phyloP scores from a whole-genome alignment of 2,113 vertebrate species.

The Neopipo cinnamomea region DNA sequence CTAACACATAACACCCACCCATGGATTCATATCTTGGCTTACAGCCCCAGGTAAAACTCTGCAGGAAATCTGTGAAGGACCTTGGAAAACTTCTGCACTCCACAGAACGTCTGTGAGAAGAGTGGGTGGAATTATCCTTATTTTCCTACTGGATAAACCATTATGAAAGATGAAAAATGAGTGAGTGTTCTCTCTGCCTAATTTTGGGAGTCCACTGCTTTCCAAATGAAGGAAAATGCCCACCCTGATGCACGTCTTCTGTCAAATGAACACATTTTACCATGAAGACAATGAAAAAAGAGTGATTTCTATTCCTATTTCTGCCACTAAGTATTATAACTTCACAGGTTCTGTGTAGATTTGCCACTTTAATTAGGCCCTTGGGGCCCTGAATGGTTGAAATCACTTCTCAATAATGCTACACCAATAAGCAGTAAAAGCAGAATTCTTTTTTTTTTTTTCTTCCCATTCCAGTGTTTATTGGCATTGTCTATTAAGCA shows the following conservation, averaged over 20 bases:
- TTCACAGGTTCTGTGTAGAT: not conserved
- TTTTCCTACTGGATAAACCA: not conserved
- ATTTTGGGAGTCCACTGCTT: not conserved
- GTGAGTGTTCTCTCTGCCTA: rapidly evolving
- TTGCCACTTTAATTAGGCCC: not conserved
- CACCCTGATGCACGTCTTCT: not conserved
- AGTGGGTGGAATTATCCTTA: not conserved
- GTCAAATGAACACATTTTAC: not conserved
- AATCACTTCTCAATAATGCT: not conserved
- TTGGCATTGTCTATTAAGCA: not conserved
- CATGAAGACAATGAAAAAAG: not conserved
- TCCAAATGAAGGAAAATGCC: not conserved
- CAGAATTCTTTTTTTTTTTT: not conserved
- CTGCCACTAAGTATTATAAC: not conserved
- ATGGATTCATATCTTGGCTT: not conserved
- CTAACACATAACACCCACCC: not conserved
- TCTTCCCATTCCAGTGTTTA: not conserved
- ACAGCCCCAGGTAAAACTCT: not conserved
- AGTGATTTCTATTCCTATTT: not conserved
- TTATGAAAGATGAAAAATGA: not conserved
- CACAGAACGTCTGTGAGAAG: not conserved
- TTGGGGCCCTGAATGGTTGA: not conserved
- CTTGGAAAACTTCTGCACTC: not conserved
- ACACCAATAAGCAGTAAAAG: not conserved
- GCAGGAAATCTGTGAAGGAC: not conserved